Percentiles rank a stretch among this genome's conserved stretches.
Conservation (phyloP, 2,113 vertebrate species). For the Anarrhichthys ocellatus region DNA sequence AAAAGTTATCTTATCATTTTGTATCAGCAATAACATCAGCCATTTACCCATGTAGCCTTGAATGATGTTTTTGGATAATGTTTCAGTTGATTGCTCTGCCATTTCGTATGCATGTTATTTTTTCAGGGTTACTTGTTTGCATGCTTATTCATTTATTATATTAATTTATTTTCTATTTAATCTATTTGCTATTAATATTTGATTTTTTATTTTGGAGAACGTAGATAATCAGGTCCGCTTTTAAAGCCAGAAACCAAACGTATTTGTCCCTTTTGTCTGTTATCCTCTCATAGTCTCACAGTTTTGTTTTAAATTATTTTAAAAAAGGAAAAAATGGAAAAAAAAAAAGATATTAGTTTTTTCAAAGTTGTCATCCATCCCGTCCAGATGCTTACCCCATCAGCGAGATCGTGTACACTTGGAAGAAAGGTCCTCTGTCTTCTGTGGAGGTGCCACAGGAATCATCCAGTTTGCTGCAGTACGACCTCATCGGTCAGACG, state of each 20-base stretch:
- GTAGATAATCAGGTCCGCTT: neutral
- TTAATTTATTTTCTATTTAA: neutral
- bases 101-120: neutral
- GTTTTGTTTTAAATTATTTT: neutral
- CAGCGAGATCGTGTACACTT: slow-evolving; percentile 87
- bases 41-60: neutral
- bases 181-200: neutral
- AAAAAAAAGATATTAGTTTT: neutral
- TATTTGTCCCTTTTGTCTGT: neutral
- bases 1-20: neutral
- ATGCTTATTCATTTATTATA: neutral
- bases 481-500: slow-evolving; percentile 87
- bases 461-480: slow-evolving; percentile 86
- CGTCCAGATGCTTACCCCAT: slow-evolving; percentile 85
- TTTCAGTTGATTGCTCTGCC: neutral
- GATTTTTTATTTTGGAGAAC: neutral
- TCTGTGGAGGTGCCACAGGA: slow-evolving; percentile 88
- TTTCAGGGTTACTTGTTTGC: neutral
- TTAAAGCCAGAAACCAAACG: neutral
- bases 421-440: slow-evolving; percentile 86
- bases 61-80: neutral
- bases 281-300: neutral
- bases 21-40: too few relatives aligned
- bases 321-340: neutral
- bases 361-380: neutral